Base-by-base conservation (phyloP, 2,888 invertebrate genomes). In the Tipula unca region DNA sequence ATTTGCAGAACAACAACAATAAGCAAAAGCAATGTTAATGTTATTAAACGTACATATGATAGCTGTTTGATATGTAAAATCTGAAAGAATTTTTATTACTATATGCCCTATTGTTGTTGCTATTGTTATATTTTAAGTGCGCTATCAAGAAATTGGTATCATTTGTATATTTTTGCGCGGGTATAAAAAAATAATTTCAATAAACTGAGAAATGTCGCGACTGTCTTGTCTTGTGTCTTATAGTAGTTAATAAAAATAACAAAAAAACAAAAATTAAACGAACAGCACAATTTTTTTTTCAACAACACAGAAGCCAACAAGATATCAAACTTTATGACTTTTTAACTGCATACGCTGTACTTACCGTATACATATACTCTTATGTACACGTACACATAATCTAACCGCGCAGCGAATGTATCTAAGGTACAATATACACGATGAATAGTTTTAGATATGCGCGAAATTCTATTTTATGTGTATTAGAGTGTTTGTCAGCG, bases 271-370 rank as follows among this genome's bases (percentile, higher is more conserved):
- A 82, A 82, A 6, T 82, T 48, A 48, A 48, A 48, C 48, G 48
- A 48, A 48, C 48, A 48, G n/a, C 48, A 6, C 48, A 48, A 48
- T 42, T 42, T 42, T n/a, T n/a, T 48, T 14, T 10, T 14, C n/a
- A 48, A 82, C 82, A 82, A 82, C 48, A 48, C 82, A 82, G 82
- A 82, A 82, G 82, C 82, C 82, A 69, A 82, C 82, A 82, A 82
- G 82, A 82, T 29, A 29, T 29, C 29, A 25, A 82, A 82, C 82
- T 82, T 82, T 82, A 82, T 82, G 82, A 82, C 82, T 82, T 82
- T 82, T 82, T 82, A 82, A 82, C 82, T 82, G 29, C n/a, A 48
- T 48, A 17, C 48, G n/a, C 3, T n/a, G n/a, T 39, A 39, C 39
- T 10, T 13, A 14, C 8, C n/a, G 0, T 48, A 48, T 14, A n/a